phyloP scores from a whole-genome alignment of 2,113 vertebrate genomes.

The Hiodon tergisus region DNA sequence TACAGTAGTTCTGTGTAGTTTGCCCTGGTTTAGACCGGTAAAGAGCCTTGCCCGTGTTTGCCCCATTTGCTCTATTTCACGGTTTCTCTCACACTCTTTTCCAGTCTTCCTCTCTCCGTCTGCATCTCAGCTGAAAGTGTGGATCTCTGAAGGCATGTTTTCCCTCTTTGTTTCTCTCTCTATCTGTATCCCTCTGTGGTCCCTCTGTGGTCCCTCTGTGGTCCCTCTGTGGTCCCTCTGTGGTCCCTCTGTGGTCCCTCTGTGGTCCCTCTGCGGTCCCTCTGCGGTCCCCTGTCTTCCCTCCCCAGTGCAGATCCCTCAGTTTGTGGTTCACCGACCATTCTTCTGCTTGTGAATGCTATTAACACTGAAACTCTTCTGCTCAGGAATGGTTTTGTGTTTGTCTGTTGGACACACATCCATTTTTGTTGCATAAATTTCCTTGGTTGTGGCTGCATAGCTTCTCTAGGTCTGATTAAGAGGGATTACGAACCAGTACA shows the following conservation, averaged over 20 bases:
- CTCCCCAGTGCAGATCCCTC: conserved; percentile 24
- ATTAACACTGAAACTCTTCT: too few relatives aligned
- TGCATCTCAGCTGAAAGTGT: not conserved
- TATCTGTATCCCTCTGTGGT: not conserved
- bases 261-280: too few relatives aligned
- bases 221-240: not conserved
- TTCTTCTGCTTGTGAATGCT: too few relatives aligned
- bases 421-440: too few relatives aligned
- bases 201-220: not conserved
- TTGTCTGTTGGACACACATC: too few relatives aligned
- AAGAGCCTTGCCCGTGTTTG: not conserved
- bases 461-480: too few relatives aligned
- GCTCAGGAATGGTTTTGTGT: too few relatives aligned
- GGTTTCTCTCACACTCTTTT: conserved; percentile 13
- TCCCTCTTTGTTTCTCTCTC: not conserved
- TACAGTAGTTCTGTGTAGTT: not conserved
- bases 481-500: too few relatives aligned
- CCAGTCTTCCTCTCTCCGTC: conserved; percentile 18
- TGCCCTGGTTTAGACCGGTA: too few relatives aligned
- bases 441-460: too few relatives aligned
- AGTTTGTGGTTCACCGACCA: too few relatives aligned
- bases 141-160: conserved; percentile 17
- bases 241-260: too few relatives aligned
- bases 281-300: not conserved
- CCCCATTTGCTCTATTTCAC: not conserved